phyloP scores from a whole-genome alignment of 2,113 vertebrate species.

The Lipotes vexillifer region DNA sequence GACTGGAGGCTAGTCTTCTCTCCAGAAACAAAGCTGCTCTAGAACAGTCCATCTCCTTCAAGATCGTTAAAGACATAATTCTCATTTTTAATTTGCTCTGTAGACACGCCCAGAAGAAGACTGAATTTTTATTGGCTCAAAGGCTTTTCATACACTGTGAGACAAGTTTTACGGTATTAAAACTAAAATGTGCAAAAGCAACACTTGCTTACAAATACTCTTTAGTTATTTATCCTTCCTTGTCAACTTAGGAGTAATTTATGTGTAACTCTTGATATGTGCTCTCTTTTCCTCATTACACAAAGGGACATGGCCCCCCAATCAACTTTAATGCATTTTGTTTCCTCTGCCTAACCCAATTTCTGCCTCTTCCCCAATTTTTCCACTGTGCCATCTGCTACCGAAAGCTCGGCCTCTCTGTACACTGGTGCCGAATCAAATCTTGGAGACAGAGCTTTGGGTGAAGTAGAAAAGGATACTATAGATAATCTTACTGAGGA shows the following conservation, averaged over 20 bases:
- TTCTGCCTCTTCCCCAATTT: not conserved
- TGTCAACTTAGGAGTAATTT: not conserved
- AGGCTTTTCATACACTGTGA: not conserved
- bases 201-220: not conserved
- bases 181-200: not conserved
- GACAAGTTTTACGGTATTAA: not conserved
- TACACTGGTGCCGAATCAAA: too few relatives aligned
- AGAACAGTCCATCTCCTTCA: not conserved
- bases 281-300: not conserved
- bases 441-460: too few relatives aligned
- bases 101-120: not conserved
- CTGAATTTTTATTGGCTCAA: not conserved
- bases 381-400: not conserved
- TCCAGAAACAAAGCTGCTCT: not conserved
- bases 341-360: not conserved
- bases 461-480: conserved; percentile 33
- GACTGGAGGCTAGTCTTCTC: not conserved
- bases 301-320: not conserved
- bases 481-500: conserved; percentile 77
- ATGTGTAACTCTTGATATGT: not conserved
- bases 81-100: not conserved
- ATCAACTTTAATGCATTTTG: not conserved
- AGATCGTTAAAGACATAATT: not conserved
- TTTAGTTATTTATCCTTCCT: not conserved
- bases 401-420: too few relatives aligned